A percentile compares a stretch with the other conserved stretches of the same genome.
phyloP scores from a whole-genome alignment of 2,888 invertebrate species.

The Lochmaea capreae region DNA sequence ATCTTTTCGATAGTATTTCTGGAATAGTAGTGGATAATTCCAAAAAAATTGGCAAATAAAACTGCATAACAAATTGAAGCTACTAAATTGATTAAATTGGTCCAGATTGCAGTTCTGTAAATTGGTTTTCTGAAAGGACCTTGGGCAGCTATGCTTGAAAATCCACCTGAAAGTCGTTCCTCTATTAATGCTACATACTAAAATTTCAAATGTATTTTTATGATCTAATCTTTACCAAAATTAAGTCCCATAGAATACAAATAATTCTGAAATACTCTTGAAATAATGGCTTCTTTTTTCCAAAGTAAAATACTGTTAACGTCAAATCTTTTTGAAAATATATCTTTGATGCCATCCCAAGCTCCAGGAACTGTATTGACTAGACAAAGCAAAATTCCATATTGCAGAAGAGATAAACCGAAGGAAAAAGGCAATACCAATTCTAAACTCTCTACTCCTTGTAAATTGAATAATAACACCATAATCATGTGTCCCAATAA shows the following conservation, averaged over 20 bases:
- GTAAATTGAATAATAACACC: constrained; percentile 33
- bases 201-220: not conserved
- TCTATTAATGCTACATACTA: not conserved
- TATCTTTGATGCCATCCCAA: constrained; percentile 27
- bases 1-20: constrained; percentile 14
- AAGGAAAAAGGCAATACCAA: constrained; percentile 24
- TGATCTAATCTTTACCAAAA: constrained; percentile 32
- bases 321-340: constrained; percentile 20
- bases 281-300: constrained; percentile 31
- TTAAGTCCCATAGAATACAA: constrained; percentile 38
- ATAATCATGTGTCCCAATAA: constrained; percentile 29
- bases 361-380: constrained; percentile 30
- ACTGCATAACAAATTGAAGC: constrained; percentile 25
- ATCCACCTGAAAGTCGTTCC: constrained; percentile 32
- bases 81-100: constrained; percentile 32
- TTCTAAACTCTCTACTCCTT: constrained; percentile 24
- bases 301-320: constrained; percentile 27
- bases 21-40: constrained; percentile 27
- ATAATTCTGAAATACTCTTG: constrained; percentile 27
- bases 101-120: constrained; percentile 32
- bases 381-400: constrained; percentile 28
- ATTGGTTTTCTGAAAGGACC: constrained; percentile 34
- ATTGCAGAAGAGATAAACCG: constrained; percentile 27
- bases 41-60: constrained; percentile 35
- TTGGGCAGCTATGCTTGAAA: constrained; percentile 38